Evolutionary conservation across 2,797 vertebrate genomes (phyloP), one percentile per base, ranked within the genome.

Genomic region (Alouatta caraya): DNA sequence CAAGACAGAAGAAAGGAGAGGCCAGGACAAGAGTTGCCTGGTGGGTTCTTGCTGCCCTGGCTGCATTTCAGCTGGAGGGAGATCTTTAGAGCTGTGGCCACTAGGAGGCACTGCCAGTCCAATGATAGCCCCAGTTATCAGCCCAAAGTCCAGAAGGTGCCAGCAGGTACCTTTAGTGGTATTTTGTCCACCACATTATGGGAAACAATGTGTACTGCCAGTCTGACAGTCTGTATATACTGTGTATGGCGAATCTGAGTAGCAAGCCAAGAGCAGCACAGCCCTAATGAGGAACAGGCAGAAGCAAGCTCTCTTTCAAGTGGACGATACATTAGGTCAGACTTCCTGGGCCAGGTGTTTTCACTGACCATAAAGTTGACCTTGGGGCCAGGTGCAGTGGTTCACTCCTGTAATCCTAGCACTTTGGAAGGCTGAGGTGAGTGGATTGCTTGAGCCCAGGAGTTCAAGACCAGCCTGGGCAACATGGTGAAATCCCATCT

Each of bases 41-140:
- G 28, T 44, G 52, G 72, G 24, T 15, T 67, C 9, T 46, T 46
- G 39, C 19, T 67, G 61, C 5, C 42, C 46, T 9, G 64, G 42
- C 39, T 14, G 15, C 76, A 44, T 73, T 76, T 67, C 48, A 22
- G 15, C 6, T 67, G 73, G 52, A 55, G 75, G 50, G 37, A n/a
- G 33, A 67, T n/a, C 37, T 55, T 67, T 88, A 73, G 52, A 85
- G 26, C 67, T 48, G 82, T 52, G 61, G 81, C 96, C 94, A 92
- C 96, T 76, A 93, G 93, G 93, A 98, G 97, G 96, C 89, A 97
- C 86, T 98, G 76, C 70, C 61, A 78, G 76, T 67, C 70, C 72
- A 93, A 8, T 15, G 84, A 92, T 3, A 88, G 52, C 13, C 48
- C 26, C 22, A 33, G 39, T 39, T 59, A 48, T 55, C 37, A 48